Conservation (phyloP, 2,113 vertebrate genomes). For the Myocastor coypus region DNA sequence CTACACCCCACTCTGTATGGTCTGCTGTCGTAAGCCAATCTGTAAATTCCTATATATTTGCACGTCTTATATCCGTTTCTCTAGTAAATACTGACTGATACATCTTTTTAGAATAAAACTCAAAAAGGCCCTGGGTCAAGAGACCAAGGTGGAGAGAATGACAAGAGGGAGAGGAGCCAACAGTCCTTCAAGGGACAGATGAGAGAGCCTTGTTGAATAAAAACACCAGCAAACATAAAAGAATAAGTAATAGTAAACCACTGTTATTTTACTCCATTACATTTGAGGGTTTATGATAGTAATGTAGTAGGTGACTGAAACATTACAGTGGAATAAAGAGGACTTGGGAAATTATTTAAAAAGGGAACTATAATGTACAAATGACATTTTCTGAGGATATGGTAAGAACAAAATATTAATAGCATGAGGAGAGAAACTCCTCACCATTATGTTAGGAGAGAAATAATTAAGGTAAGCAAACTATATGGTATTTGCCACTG, state of each 20-base stretch:
- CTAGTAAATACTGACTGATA: neutral
- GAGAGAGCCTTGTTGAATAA: neutral
- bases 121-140: neutral
- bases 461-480: neutral
- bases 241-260: neutral
- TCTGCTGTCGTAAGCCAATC: neutral
- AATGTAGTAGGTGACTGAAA: neutral
- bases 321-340: neutral
- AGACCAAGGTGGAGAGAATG: neutral
- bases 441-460: neutral
- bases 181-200: neutral
- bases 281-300: neutral
- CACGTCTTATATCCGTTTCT: neutral
- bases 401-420: conserved; percentile 46
- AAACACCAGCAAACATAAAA: neutral
- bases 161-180: neutral
- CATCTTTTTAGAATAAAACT: neutral
- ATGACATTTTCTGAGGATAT: neutral
- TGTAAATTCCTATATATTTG: neutral
- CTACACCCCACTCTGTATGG: neutral
- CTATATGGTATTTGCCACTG: neutral
- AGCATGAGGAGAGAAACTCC: neutral
- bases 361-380: neutral
- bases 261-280: neutral
- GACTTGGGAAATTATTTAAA: neutral